phyloP scores from a whole-genome alignment of 2,888 invertebrate genomes.

The Isoperla grammatica region DNA sequence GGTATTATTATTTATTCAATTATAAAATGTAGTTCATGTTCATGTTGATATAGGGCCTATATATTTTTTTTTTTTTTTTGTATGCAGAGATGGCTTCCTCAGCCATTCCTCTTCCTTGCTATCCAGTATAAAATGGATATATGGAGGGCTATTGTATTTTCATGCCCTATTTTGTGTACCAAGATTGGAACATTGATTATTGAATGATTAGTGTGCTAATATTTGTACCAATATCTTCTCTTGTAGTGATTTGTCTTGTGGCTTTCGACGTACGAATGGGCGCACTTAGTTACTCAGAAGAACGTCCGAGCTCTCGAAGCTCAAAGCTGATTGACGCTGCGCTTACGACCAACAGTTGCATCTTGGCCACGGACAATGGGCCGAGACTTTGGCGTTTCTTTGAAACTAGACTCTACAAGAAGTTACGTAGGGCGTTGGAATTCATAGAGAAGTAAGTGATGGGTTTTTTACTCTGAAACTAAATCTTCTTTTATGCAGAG shows the following conservation, averaged over 20 bases:
- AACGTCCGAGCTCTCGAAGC: slow-evolving; percentile 54
- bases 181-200: too few relatives aligned
- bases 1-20: too few relatives aligned
- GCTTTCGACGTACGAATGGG: slow-evolving; percentile 65
- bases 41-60: too few relatives aligned
- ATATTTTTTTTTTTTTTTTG: too few relatives aligned
- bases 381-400: slow-evolving; percentile 63
- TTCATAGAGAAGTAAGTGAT: slow-evolving; percentile 60
- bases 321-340: slow-evolving; percentile 67
- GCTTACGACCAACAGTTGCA: slow-evolving; percentile 63
- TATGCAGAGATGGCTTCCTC: too few relatives aligned
- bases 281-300: slow-evolving; percentile 58
- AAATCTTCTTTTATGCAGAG: slow-evolving; percentile 26
- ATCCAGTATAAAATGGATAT: too few relatives aligned
- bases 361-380: slow-evolving; percentile 64
- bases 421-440: slow-evolving; percentile 60
- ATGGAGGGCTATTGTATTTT: too few relatives aligned
- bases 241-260: slow-evolving; percentile 66
- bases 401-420: slow-evolving; percentile 65
- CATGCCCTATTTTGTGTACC: too few relatives aligned
- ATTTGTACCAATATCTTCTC: too few relatives aligned
- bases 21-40: too few relatives aligned
- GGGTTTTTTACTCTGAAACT: neutral
- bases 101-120: too few relatives aligned
- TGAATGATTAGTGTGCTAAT: too few relatives aligned